Evolutionary conservation across 2,797 vertebrate species (phyloP).

Genomic region (Geotrypetes seraphini): DNA sequence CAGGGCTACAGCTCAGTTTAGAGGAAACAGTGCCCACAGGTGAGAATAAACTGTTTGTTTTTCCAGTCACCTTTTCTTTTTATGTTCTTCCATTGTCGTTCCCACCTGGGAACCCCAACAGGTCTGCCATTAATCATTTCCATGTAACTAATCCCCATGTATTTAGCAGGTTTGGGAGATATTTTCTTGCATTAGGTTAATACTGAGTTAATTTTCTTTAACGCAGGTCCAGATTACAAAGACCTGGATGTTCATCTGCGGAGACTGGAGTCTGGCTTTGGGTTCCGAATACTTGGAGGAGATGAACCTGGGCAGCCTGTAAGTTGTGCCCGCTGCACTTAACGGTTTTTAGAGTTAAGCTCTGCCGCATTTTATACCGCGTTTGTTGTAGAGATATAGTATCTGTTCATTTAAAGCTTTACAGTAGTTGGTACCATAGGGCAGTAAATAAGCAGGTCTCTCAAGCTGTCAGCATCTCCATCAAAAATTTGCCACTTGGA

Average conservation of each 20-base stretch:
- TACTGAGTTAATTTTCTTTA: slow-evolving; percentile 21
- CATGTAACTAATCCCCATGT: slow-evolving; percentile 17
- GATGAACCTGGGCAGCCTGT: slow-evolving; percentile 96
- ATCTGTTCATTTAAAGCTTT: too few relatives aligned
- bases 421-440: too few relatives aligned
- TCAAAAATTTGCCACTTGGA: slow-evolving; percentile 1
- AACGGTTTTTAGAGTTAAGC: too few relatives aligned
- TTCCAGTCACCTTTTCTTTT: too few relatives aligned
- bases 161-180: slow-evolving; percentile 2
- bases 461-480: background rate
- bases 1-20: too few relatives aligned
- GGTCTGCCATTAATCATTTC: slow-evolving; percentile 27
- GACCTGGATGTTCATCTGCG: slow-evolving; percentile 92
- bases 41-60: too few relatives aligned
- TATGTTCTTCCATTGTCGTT: slow-evolving; percentile 16
- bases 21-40: too few relatives aligned
- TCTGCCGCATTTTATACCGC: too few relatives aligned
- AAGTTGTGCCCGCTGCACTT: slow-evolving; percentile 52
- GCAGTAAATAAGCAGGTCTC: slow-evolving; percentile 3
- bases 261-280: slow-evolving; percentile 93
- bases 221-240: slow-evolving; percentile 80
- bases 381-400: too few relatives aligned
- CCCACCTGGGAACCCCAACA: slow-evolving; percentile 24
- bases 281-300: slow-evolving; percentile 93
- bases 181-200: too few relatives aligned